A percentile compares a stretch with the other conserved stretches of the same genome.
Evolutionary conservation across 2,113 vertebrate genomes (phyloP).

Genomic region (Solea senegalensis): DNA sequence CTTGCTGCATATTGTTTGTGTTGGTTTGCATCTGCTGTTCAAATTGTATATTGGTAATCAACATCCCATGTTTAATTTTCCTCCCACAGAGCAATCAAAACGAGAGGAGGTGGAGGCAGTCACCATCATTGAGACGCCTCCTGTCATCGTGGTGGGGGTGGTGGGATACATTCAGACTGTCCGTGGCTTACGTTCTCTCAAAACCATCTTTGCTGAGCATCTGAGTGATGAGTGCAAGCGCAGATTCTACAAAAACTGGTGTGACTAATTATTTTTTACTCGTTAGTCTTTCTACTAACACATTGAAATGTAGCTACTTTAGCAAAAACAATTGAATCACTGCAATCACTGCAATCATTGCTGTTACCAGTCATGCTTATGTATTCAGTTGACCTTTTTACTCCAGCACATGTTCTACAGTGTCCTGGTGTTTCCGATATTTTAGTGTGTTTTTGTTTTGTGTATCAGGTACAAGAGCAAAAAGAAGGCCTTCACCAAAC

Average conservation of each 20-base stretch:
- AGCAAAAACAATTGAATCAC: no score
- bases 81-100: slow-evolving; percentile 90
- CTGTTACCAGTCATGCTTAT: no score
- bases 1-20: no score
- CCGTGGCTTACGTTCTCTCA: slow-evolving; percentile 90
- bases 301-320: no score
- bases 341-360: no score
- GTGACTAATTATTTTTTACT: slow-evolving; percentile 8
- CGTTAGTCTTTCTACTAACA: no score
- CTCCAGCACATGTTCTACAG: no score
- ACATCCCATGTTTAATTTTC: background rate
- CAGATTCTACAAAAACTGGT: slow-evolving; percentile 99
- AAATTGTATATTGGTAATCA: background rate
- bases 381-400: no score
- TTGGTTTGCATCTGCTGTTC: no score
- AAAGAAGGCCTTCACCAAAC: slow-evolving; percentile 99
- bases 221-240: slow-evolving; percentile 96
- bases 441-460: slow-evolving; percentile 25
- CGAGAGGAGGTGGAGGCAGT: slow-evolving; percentile 96
- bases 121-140: slow-evolving; percentile 93
- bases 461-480: slow-evolving; percentile 93
- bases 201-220: slow-evolving; percentile 96
- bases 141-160: slow-evolving; percentile 91
- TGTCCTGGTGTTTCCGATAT: no score
- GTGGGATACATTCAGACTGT: slow-evolving; percentile 92